Conservation (phyloP, 2,888 invertebrate genomes). For the Philopedon plagiatum region DNA sequence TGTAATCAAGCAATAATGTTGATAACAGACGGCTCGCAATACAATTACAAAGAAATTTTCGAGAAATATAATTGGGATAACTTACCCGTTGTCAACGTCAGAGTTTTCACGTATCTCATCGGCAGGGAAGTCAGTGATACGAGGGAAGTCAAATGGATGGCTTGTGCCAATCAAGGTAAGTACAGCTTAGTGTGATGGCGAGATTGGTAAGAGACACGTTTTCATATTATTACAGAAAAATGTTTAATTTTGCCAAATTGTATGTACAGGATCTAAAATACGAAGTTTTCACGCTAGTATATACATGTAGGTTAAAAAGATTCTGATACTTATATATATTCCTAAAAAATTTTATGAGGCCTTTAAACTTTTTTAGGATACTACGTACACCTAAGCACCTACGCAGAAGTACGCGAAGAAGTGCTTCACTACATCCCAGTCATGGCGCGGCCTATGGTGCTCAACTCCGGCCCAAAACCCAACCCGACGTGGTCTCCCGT, state of each 20-base stretch:
- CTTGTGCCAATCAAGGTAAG: conserved; percentile 91
- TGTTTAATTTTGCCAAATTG: no score
- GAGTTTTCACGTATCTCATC: conserved; percentile 98
- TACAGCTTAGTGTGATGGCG: neutral
- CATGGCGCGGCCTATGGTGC: conserved; percentile 94
- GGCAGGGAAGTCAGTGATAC: conserved; percentile 87
- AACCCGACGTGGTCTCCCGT: conserved; percentile 96
- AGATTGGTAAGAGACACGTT: neutral
- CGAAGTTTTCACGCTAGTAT: no score
- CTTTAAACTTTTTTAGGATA: conserved; percentile 74
- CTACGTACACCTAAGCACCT: conserved; percentile 95
- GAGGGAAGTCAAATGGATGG: conserved; percentile 97
- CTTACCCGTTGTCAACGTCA: conserved; percentile 83
- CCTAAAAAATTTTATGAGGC: neutral
- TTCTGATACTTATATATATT: no score
- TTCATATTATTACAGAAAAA: neutral
- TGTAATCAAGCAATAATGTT: conserved; percentile 98
- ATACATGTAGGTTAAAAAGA: no score
- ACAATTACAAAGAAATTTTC: conserved; percentile 94
- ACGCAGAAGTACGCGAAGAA: conserved; percentile 98
- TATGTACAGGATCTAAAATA: no score
- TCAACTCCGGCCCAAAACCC: conserved; percentile 86
- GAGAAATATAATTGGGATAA: conserved; percentile 89
- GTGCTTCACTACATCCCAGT: conserved; percentile 96
- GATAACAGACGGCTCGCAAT: conserved; percentile 98